Evolutionary conservation across 2,113 vertebrate genomes (phyloP).

Genomic region (Macrotus californicus): DNA sequence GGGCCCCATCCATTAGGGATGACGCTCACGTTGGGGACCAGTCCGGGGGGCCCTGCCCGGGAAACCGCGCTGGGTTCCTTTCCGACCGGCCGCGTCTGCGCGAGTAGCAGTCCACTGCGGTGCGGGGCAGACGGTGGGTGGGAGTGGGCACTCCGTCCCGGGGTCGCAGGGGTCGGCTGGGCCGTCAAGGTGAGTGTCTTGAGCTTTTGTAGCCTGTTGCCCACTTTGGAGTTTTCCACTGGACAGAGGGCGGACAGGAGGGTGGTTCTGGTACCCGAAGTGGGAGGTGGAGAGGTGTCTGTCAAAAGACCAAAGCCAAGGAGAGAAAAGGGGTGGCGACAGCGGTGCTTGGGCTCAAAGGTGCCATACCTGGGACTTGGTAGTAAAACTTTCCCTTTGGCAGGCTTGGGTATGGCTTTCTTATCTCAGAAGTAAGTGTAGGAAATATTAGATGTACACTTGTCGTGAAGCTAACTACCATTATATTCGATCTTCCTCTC

Average conservation of each 20-base stretch:
- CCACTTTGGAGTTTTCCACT: conserved; percentile 23
- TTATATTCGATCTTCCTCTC: neutral
- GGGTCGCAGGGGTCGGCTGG: neutral
- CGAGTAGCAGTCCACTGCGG: conserved; percentile 70
- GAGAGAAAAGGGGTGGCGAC: neutral
- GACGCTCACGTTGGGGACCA: conserved; percentile 32
- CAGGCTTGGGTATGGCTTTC: neutral
- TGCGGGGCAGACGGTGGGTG: neutral
- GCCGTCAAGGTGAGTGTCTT: neutral
- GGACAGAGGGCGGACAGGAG: neutral
- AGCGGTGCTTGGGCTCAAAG: neutral
- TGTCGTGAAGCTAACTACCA: neutral
- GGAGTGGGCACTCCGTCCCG: neutral
- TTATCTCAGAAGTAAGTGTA: neutral
- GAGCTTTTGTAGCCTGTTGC: conserved; percentile 66
- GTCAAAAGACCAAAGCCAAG: neutral
- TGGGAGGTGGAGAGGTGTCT: conserved; percentile 2
- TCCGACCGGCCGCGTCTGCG: conserved; percentile 39
- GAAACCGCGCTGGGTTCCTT: neutral
- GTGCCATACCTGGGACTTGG: neutral
- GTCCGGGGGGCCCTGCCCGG: neutral
- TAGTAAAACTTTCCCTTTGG: neutral
- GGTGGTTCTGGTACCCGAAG: neutral
- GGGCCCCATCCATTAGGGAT: conserved; percentile 22
- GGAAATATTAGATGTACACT: neutral